Conservation (phyloP, 2,888 invertebrate species). For the Scaptomyza tumidula region DNA sequence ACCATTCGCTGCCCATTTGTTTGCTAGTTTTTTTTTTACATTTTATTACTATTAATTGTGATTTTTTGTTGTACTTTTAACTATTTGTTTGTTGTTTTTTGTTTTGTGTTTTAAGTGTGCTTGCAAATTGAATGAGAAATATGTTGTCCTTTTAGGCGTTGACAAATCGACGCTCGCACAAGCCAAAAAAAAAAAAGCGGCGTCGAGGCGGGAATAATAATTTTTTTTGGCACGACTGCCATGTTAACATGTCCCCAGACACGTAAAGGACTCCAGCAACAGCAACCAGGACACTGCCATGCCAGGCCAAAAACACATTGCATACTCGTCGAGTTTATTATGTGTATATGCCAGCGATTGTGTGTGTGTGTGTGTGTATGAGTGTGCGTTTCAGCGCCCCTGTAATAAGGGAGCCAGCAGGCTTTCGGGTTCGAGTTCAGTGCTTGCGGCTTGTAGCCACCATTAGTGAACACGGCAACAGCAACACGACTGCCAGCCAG, state of each 20-base stretch:
- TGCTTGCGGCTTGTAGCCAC: constrained; percentile 83
- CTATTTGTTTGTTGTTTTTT: constrained; percentile 12
- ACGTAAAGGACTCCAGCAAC: constrained; percentile 59
- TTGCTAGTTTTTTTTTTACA: constrained; percentile 36
- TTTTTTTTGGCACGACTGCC: constrained; percentile 84
- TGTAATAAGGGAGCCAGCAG: constrained; percentile 47
- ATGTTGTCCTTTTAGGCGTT: constrained; percentile 81
- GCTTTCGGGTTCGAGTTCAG: constrained; percentile 43
- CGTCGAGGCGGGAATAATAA: constrained; percentile 81
- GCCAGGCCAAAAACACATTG: constrained; percentile 43
- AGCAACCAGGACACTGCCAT: not conserved
- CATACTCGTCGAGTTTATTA: constrained; percentile 72
- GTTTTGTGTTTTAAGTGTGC: constrained; percentile 12
- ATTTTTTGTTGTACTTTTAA: constrained; percentile 10
- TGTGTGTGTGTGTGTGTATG: constrained; percentile 42
- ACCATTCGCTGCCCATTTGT: constrained; percentile 73
- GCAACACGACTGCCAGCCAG: constrained; percentile 43
- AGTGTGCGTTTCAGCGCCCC: constrained; percentile 71
- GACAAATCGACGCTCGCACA: constrained; percentile 75
- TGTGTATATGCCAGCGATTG: constrained; percentile 41
- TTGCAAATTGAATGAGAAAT: constrained; percentile 68
- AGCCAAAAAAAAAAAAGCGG: constrained; percentile 73
- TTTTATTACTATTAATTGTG: constrained; percentile 39
- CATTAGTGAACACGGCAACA: constrained; percentile 82
- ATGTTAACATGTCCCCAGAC: constrained; percentile 84